phyloP scores from a whole-genome alignment of 2,797 vertebrate genomes.

The Sparus aurata region DNA sequence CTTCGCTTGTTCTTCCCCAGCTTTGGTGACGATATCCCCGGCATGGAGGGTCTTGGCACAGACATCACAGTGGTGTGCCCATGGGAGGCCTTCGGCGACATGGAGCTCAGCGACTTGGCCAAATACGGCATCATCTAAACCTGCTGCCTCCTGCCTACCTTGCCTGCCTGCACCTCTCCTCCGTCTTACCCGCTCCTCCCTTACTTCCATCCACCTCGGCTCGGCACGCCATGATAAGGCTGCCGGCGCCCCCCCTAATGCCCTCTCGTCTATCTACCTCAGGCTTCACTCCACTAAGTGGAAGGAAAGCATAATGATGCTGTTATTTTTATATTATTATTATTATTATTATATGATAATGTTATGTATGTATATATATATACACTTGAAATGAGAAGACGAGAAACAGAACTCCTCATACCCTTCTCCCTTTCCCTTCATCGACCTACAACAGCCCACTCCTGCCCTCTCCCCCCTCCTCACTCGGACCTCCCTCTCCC shows the following conservation, averaged over 20 bases:
- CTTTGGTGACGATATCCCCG: constrained; percentile 97
- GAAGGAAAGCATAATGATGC: constrained; percentile 54
- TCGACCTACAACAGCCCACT: constrained; percentile 39
- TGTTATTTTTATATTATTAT: constrained; percentile 63
- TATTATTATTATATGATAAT: constrained; percentile 71
- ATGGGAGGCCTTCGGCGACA: constrained; percentile 90
- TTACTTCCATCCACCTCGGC: constrained; percentile 29
- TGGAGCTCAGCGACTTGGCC: constrained; percentile 90
- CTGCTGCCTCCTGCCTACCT: constrained; percentile 70
- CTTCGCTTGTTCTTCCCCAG: constrained; percentile 69
- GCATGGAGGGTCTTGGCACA: constrained; percentile 96
- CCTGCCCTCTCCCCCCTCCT: constrained; percentile 1
- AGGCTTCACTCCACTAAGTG: constrained; percentile 61
- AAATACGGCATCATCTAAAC: constrained; percentile 90
- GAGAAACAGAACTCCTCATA: constrained; percentile 57
- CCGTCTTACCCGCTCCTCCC: constrained; percentile 15
- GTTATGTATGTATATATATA: constrained; percentile 73
- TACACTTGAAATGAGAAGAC: constrained; percentile 74
- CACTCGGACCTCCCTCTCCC: background rate
- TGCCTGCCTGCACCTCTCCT: constrained; percentile 43
- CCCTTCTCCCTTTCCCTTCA: constrained; percentile 34
- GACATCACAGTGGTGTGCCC: constrained; percentile 91
- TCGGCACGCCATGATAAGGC: constrained; percentile 68
- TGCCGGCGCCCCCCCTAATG: constrained; percentile 66
- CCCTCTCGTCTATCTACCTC: constrained; percentile 79